Base-by-base conservation (phyloP, 2,797 vertebrate species). In the Sebastes umbrosus region DNA sequence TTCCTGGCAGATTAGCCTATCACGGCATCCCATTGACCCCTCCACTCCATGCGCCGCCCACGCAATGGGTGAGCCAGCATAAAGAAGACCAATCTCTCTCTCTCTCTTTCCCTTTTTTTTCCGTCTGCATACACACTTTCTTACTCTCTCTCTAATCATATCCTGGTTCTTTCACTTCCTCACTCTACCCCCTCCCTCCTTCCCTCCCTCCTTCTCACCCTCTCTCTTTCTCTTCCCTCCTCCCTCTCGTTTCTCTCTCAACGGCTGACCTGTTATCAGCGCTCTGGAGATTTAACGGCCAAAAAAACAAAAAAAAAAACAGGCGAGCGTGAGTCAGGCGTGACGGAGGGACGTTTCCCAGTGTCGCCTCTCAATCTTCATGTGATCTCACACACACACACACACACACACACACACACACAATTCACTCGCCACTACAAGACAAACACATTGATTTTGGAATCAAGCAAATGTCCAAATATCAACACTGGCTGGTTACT, bases 1-100 rank as follows among this genome's bases (percentile, higher is more conserved):
- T 91, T 92, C 89, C 90, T 90, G 87, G 90, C 87, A 92, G 92
- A 94, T 94, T 94, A 92, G 93, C 93, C 94, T 92, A 94, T 94
- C 93, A 92, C 87, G 75, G 90, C 86, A 89, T 92, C 85, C 89
- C 88, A 88, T 82, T 94, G 90, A 93, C 92, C 92, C 86, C 90
- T 88, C 90, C 84, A 88, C 91, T 93, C 79, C 75, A 86, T 82
- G 88, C 73, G 2, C 90, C 94, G 86, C 94, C 93, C 92, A 94
- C 93, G 81, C 90, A 90, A 88, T 80, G 89, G 91, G 86, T 85
- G 84, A 93, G 88, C 90, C 85, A 89, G 85, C 86, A 93, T 88
- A 85, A 90, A 88, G 83, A 91, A 82, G 79, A 81, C 73, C 87
- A 87, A 85, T 82, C 85, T 87, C 75, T 88, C 74, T 82, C 84